Base-by-base conservation (phyloP, 2,888 invertebrate genomes). In the Ellobium chinense region DNA sequence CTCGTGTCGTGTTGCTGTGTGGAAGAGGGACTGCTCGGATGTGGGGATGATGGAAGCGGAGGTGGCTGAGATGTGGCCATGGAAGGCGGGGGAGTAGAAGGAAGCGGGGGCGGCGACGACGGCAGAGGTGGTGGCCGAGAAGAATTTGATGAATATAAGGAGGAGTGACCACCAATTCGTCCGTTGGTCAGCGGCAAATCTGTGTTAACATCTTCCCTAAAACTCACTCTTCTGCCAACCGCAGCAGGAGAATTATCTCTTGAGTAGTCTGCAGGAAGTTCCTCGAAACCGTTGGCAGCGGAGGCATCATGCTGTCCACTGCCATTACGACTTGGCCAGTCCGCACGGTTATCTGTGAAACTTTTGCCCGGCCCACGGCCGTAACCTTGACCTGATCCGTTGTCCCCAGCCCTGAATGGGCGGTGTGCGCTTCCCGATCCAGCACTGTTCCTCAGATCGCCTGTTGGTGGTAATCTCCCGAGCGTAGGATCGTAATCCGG, bases 1-100 rank as follows among this genome's bases (percentile, higher is more conserved):
- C 90, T 89, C 75, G 84, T 85, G 58, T 88, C 87, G 2, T 81
- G 60, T 27, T 56, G 70, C 29, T 18, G 21, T n/a, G 24, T 27
- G 24, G 80, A 37, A 14, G 78, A 54, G 34, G 77, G 56, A 9
- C 75, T 12, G 18, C 18, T 18, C 1, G 21, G 39, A 21, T 27
- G 58, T 31, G 66, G 69, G 21, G 78, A 58, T 29, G 58, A 27
- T 14, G 62, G 62, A 39, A 63, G 74, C 46, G 79, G 68, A 54
- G 74, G 78, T 24, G 29, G 39, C 29, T 29, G n/a, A 7, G 68
- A 9, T 4, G 29, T 36, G 24, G 58, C 37, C 14, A 46, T 21
- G 7, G 37, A n/a, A 27, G 60, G 58, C 18, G 58, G 12, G 5
- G 1, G 39, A 34, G 56, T 34, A 37, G 27, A 7, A 4, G 24